These are phyloP conservation scores for Siphonodentalium dalli DNA, from an alignment of 2,888 invertebrate genomes.

Conservation along the genomic window DNA sequence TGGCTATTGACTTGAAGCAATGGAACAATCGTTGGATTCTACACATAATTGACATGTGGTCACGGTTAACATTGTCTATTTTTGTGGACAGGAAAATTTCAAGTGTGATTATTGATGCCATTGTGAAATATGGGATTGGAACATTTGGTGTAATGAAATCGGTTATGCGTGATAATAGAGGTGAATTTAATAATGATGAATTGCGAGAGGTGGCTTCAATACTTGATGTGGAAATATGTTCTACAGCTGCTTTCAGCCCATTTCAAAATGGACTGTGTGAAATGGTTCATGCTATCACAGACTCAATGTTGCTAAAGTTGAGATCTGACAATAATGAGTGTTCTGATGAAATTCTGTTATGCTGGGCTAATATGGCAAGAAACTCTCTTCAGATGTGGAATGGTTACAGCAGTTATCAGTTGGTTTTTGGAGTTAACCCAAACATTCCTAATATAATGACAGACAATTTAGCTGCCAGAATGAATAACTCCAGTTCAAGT, in stretches of 20 bases:
- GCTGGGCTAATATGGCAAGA: constrained; percentile 12
- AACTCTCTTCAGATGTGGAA: constrained; percentile 4
- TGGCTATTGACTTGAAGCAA: too few species aligned
- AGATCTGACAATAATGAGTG: background rate
- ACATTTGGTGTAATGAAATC: constrained; percentile 1
- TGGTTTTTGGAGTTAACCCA: constrained; percentile 1
- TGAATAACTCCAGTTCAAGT: too few species aligned
- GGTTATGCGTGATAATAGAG: background rate
- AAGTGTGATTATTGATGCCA: background rate
- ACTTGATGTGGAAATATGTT: constrained; percentile 2
- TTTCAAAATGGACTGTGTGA: too few species aligned
- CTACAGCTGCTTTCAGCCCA: too few species aligned
- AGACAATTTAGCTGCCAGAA: background rate
- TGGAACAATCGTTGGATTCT: constrained; percentile 5
- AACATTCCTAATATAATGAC: background rate
- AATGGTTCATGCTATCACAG: constrained; percentile 11
- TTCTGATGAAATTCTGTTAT: background rate
- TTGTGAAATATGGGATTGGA: background rate
- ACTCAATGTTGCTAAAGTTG: constrained; percentile 11
- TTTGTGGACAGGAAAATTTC: constrained; percentile 2
- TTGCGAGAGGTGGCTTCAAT: constrained; percentile 1
- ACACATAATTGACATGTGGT: constrained; percentile 13
- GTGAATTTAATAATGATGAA: too few species aligned
- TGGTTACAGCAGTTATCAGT: background rate
- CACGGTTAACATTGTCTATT: background rate